Evolutionary conservation across 1,140 invertebrate species (phyloP), one percentile per base, ranked within the genome.

Genomic region (Conus betulinus): DNA sequence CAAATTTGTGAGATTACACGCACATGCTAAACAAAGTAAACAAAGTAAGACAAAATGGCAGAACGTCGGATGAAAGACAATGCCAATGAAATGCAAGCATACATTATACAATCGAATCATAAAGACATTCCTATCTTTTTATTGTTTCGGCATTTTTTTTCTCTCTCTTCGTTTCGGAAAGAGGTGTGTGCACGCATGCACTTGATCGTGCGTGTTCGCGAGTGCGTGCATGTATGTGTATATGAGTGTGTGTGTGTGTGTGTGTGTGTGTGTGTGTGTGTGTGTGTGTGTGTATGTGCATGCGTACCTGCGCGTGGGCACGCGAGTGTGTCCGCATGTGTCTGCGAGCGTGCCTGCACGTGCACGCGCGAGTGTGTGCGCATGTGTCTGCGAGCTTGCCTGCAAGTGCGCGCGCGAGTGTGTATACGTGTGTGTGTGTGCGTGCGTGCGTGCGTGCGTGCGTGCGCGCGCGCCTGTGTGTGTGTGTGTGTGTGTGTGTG

Each of bases 251-350:
- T 20, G 78, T 52, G 78, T 79, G 11, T 39, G 11, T 5, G 11
- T 79, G 78, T 79, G n/a, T 76, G 71, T 76, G 71, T 76, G 71
- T 76, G 71, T 76, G 71, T 76, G 71, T 76, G 71, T 76, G 71
- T 76, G 71, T 23, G 20, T 27, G 11, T 23, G 11, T 67, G 63
- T 13, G n/a, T n/a, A n/a, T n/a, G 74, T 76, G 57, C 15, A 4
- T 60, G 57, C 15, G 57, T 60, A 4, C 15, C n/a, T n/a, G 57
- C 4, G 25, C 20, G 78, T 81, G 78, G 1, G n/a, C 51, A 13
- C 39, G 78, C 51, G 78, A 5, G n/a, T n/a, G n/a, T n/a, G n/a
- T n/a, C n/a, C n/a, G n/a, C n/a, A n/a, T n/a, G n/a, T n/a, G n/a
- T n/a, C n/a, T 76, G 57, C 15, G 57, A 2, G 57, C 15, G 57